Evolutionary conservation across 2,113 vertebrate genomes (phyloP).

Genomic region (Phasianus colchicus): DNA sequence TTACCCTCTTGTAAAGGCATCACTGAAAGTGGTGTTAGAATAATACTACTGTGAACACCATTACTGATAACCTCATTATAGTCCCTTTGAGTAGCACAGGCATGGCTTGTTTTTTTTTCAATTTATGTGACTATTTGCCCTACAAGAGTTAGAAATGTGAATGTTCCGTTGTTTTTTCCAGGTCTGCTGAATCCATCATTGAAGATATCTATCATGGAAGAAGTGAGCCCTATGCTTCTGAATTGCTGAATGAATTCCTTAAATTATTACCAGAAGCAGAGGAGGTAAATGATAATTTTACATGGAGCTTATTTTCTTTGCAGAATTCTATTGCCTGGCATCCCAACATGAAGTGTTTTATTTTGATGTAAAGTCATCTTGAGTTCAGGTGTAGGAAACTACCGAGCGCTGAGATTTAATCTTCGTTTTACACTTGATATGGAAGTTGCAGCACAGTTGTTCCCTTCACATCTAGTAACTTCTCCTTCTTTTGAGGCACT

Average conservation of each 20-base stretch:
- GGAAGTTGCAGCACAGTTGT: background rate
- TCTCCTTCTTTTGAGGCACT: background rate
- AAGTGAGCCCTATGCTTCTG: slow-evolving; percentile 86
- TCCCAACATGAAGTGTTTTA: background rate
- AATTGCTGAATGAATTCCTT: slow-evolving; percentile 90
- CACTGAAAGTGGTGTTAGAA: background rate
- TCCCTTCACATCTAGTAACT: background rate
- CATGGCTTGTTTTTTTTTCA: background rate
- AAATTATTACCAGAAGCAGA: slow-evolving; percentile 93
- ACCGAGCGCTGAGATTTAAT: background rate
- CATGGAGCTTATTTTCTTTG: background rate
- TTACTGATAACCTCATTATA: background rate
- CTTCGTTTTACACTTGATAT: background rate
- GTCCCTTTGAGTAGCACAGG: background rate
- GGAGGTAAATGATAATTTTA: slow-evolving; percentile 83
- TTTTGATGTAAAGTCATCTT: background rate
- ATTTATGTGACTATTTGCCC: background rate
- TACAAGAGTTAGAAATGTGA: slow-evolving; percentile 29
- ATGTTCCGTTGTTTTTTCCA: slow-evolving; percentile 75
- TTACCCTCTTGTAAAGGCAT: background rate
- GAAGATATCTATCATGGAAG: slow-evolving; percentile 91
- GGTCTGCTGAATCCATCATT: slow-evolving; percentile 90
- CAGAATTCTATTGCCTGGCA: background rate
- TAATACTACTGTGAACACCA: background rate
- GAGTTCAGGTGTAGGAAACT: background rate